Base-by-base conservation (phyloP, 2,113 vertebrate genomes). In the Nicator chloris region DNA sequence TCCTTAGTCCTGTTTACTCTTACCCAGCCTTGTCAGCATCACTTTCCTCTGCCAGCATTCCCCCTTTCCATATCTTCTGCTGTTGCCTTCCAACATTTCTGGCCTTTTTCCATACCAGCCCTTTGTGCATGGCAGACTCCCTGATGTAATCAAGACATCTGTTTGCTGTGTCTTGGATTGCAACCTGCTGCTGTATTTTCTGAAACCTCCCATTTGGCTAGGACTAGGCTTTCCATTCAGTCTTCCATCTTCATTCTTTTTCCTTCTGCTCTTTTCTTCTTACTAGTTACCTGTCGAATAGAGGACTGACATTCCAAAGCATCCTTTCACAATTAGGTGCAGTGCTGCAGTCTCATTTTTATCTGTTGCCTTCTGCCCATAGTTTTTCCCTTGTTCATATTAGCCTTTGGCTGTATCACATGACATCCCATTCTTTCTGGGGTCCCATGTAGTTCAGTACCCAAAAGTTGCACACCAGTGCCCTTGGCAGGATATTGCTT, bases 101-200 rank as follows among this genome's bases (percentile, higher is more conserved):
- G 69, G 44, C 23, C 26, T 71, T 88, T 90, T 72, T 64, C 76
- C 42, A 35, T 61, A 37, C n/a, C 21, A 86, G 27, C 17, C 19
- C 35, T 92, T 56, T 49, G n/a, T 76, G 56, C 35, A 7, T 47
- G 60, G 76, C 63, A 86, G 64, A 75, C 44, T 83, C 40, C 27
- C 40, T 69, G 47, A 22, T 75, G 21, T 81, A 51, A 60, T 22
- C 1, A 0, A 78, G 68, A 90, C 31, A 75, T 76, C 70, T 82
- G 11, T 69, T 72, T 75, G 26, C 35, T 44, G 17, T 77, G 5
- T 56, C 39, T 88, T 86, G 49, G 51, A 56, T 59, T 0, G 0
- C 69, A 93, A 11, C 44, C 47, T 93, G 49, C 82, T 92, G 31
- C 80, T 90, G 13, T 71, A 9, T 93, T 85, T 90, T 81, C 54